Base-by-base conservation (phyloP, 1,140 invertebrate genomes). In the Zaprionus davidi region DNA sequence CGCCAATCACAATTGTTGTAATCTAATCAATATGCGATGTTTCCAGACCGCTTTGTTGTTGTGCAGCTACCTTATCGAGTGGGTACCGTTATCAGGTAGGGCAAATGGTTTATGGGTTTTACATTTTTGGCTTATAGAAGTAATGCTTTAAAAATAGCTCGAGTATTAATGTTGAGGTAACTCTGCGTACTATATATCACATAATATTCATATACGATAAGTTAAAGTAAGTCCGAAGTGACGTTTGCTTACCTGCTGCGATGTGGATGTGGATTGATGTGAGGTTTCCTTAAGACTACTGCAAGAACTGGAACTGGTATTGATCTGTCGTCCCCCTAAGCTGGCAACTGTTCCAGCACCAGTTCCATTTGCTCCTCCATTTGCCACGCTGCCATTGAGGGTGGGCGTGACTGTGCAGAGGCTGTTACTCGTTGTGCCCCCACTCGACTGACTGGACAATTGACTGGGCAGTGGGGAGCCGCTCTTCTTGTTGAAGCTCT, bases 231-330 rank as follows among this genome's bases (percentile, higher is more conserved):
- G 36, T 55, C 22, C 15, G 2, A 11, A 1, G 31, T 34, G 9
- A 11, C 13, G 24, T 15, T 15, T 63, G 11, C 77, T 86, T 59
- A 92, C 92, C 92, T 93, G 92, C 77, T 92, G 92, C 72, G 92
- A 92, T 70, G 91, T 92, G 81, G 91, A 92, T 79, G 92, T 90
- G 69, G 86, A 86, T 41, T 90, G 85, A 74, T 79, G 86, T 69
- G 85, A 92, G 74, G 92, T 92, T 92, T 93, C 92, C 91, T 93
- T 93, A 91, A 93, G 79, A 72, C 92, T 93, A 92, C 92, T 93
- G 79, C 87, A 84, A 34, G 83, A 92, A 70, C 84, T 87, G 31
- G 83, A 88, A 63, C 91, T 92, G 44, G 92, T 88, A 57, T 92
- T 92, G 24, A 92, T 91, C 44, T 92, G 91, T 53, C 91, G 74